Base-by-base conservation (phyloP, 2,888 invertebrate species). In the Pterostichus madidus region DNA sequence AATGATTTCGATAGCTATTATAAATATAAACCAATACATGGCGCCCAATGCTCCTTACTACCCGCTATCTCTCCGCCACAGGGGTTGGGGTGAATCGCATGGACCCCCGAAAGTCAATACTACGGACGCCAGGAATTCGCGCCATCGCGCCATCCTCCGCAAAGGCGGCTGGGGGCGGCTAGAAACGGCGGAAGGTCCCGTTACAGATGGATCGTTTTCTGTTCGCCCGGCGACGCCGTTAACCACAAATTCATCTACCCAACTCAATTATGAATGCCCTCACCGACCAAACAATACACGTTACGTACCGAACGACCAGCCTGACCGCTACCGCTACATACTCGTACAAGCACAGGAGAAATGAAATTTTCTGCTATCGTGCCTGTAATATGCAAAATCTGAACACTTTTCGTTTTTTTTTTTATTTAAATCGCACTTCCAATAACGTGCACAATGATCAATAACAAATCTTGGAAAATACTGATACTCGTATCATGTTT, bases 211-310 rank as follows among this genome's bases (percentile, higher is more conserved):
- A 79, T 79, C 79, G 79, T 49, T 61, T 64, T 79, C 75, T 79
- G 32, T 49, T 64, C 79, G 61, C n/a, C 13, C 24, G 61, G 49
- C 64, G 79, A 64, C 49, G 64, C 46, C 61, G 64, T 79, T 79
- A 64, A 61, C 79, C 64, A 64, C 79, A 61, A 79, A 79, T 79
- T 79, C 49, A 64, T 79, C 64, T 64, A 46, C 61, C 79, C 61
- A 79, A 79, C 79, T 79, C 79, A 79, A 64, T 79, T 79, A 79
- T 64, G 64, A 79, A 79, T 79, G 31, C 32, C 35, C 64, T 61
- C 64, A 61, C 79, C 61, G 32, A 64, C 79, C 46, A 79, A 79
- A 79, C 79, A 79, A 79, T 56, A 79, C 79, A 64, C 32, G 64
- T 79, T 79, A 24, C 39, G 79, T 49, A 5, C 31, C 11, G 31